Base-by-base conservation (phyloP, 30 jellyfish, hydroid and myxozoan genomes). In the Euphysa ruthae region DNA sequence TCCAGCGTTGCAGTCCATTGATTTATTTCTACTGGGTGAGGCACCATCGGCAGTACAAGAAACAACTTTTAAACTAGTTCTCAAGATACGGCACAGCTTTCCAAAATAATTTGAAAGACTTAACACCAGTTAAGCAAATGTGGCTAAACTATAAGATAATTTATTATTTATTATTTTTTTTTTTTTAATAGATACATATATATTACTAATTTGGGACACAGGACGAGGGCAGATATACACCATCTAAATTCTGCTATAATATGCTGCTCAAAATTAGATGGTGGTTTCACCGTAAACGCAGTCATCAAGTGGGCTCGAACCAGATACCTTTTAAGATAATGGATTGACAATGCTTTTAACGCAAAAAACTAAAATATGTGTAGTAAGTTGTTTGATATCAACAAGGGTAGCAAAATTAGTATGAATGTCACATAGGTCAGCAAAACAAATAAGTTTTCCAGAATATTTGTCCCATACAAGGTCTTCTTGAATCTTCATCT, bases 401-500 rank as follows among this genome's bases (percentile, higher is more conserved):
- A 68, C 33, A 4, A 79, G 70, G 3, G 93, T 43, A 2, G 80
- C 80, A 61, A 12, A 58, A 43, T 69, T 79, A 26, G 50, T 10
- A 5, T 79, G 49, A 0, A 12, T 43, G 58, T 79, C 93, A 5
- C 86, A 73, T 6, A 68, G 79, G 32, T 68, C 81, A 31, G 66
- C 73, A 64, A 63, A 75, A 55, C 85, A 77, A 26, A 78, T 78
- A 21, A 69, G 85, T 6, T 78, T 78, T 18, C 86, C 93, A 4
- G 93, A 29, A 43, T 78, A 61, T n/a, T n/a, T 78, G 61, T 78
- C 80, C 93, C 83, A 69, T 7, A 68, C 88, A 22, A 78, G 32
- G 24, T 57, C 76, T 18, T 78, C 81, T 42, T 78, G 71, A n/a
- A 66, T 44, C 35, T 70, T 68, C 93, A 66, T 66, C 35, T 69